A percentile compares a stretch with the other conserved stretches of the same genome.
Evolutionary conservation across 2,888 invertebrate species (phyloP).

Genomic region (Idaea dimidiata): DNA sequence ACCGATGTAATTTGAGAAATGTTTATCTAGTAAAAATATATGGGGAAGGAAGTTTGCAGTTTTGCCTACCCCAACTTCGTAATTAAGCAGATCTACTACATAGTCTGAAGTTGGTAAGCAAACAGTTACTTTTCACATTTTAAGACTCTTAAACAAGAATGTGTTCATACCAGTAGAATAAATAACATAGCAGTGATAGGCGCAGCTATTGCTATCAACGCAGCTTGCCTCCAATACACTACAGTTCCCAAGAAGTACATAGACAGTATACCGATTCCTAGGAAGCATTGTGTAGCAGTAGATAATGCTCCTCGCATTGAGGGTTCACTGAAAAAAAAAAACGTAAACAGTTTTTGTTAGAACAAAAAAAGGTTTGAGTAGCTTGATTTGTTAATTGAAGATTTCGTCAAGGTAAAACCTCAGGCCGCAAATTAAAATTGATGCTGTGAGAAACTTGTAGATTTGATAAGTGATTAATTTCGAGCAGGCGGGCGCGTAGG

Average conservation of each 20-base stretch:
- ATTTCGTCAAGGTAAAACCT: not conserved
- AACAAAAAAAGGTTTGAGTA: slow-evolving; percentile 6
- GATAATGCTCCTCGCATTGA: slow-evolving; percentile 75
- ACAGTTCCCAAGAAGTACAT: slow-evolving; percentile 76
- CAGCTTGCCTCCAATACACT: slow-evolving; percentile 73
- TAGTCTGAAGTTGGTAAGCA: too few species aligned
- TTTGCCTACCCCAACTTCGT: too few species aligned
- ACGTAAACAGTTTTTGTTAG: not conserved
- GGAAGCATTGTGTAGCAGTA: slow-evolving; percentile 68
- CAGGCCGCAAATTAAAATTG: not conserved
- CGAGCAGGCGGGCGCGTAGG: not conserved
- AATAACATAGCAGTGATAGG: slow-evolving; percentile 74
- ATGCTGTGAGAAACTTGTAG: not conserved
- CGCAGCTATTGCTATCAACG: slow-evolving; percentile 66
- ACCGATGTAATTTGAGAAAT: too few species aligned
- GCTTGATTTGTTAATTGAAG: not conserved
- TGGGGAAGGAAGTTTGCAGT: too few species aligned
- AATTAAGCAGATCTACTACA: too few species aligned
- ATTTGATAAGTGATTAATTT: not conserved
- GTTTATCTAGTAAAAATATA: too few species aligned
- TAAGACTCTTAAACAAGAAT: too few species aligned
- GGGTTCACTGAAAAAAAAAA: slow-evolving; percentile 63
- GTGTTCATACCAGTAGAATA: slow-evolving; percentile 64
- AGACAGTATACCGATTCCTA: slow-evolving; percentile 68
- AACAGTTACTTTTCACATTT: too few species aligned